A percentile compares a stretch with the other conserved stretches of the same genome.
phyloP scores from a whole-genome alignment of 2,888 invertebrate species.

The Octonoba sinensis region DNA sequence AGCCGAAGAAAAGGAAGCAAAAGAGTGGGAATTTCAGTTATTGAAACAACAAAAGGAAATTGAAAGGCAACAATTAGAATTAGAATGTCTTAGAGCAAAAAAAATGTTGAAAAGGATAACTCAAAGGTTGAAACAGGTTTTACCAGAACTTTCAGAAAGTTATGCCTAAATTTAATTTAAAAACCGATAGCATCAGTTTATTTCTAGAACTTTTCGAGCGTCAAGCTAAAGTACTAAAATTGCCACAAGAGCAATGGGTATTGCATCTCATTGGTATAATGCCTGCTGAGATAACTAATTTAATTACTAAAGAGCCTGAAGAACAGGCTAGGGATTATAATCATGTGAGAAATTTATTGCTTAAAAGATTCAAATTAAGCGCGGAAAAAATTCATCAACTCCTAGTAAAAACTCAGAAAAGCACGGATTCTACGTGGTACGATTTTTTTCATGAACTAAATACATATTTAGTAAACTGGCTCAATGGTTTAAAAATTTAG shows the following conservation, averaged over 20 bases:
- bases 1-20: background rate
- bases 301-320: constrained; percentile 10
- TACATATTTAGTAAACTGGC: background rate
- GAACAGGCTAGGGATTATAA: background rate
- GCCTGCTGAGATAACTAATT: background rate
- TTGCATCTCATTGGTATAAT: constrained; percentile 2
- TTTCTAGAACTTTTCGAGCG: constrained; percentile 13
- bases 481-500: background rate
- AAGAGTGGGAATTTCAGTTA: background rate
- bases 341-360: constrained; percentile 1
- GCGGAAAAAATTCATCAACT: background rate
- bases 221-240: background rate
- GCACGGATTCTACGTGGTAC: background rate
- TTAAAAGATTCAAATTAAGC: constrained; percentile 10
- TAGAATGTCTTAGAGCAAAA: no score
- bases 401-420: background rate
- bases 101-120: no score
- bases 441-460: background rate
- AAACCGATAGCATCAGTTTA: constrained; percentile 2
- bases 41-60: background rate
- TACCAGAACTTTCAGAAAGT: no score
- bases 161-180: background rate
- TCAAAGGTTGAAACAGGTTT: no score
- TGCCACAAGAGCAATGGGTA: constrained; percentile 1
- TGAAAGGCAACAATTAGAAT: no score